Evolutionary conservation across 2,113 vertebrate species (phyloP).

Genomic region (Cynocephalus volans): DNA sequence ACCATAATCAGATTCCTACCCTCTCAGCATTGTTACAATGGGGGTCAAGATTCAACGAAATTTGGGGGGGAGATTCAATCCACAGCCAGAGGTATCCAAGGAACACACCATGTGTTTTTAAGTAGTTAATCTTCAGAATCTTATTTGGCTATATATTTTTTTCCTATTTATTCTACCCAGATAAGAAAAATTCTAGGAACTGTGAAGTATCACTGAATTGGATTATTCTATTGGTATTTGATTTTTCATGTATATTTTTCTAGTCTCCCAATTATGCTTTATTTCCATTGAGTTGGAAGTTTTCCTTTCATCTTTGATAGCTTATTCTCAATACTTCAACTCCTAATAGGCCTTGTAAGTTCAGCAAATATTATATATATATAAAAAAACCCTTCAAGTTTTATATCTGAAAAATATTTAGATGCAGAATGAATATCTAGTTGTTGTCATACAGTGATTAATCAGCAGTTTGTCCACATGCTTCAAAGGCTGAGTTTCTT

Average conservation of each 20-base stretch:
- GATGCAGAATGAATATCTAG: background rate
- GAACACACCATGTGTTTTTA: background rate
- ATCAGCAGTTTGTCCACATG: background rate
- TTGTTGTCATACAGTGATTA: background rate
- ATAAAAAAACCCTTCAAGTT: background rate
- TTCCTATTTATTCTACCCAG: slow-evolving; percentile 33
- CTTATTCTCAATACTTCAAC: background rate
- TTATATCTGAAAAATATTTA: background rate
- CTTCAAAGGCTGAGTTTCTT: background rate
- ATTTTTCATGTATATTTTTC: slow-evolving; percentile 63
- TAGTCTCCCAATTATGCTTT: slow-evolving; percentile 44
- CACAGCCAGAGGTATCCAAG: background rate
- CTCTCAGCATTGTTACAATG: too few relatives aligned
- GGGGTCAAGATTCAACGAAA: too few relatives aligned
- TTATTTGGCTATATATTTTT: slow-evolving; percentile 12
- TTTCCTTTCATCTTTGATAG: background rate
- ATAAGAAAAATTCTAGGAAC: slow-evolving; percentile 73
- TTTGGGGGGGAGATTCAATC: too few relatives aligned
- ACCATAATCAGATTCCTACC: too few relatives aligned
- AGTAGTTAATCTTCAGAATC: background rate
- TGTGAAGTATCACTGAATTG: background rate
- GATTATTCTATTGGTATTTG: slow-evolving; percentile 37
- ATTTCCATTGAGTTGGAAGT: background rate
- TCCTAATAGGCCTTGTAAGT: background rate
- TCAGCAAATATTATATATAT: slow-evolving; percentile 5